Conservation (phyloP, 2,113 vertebrate genomes). For the Poeciliopsis retropinna region DNA sequence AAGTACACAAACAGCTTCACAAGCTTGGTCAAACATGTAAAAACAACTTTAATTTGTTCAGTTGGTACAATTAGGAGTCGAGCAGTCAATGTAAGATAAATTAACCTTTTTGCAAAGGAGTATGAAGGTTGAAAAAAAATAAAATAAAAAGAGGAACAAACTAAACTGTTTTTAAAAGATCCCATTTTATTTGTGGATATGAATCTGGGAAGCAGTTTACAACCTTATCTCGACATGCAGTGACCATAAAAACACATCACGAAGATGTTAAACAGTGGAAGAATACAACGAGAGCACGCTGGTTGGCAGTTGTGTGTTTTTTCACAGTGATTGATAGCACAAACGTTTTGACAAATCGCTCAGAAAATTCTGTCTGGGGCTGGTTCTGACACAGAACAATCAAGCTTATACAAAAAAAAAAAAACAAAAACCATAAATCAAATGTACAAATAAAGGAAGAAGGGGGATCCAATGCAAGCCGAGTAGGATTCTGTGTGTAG, state of each 20-base stretch:
- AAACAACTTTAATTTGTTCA: no score
- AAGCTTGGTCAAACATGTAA: no score
- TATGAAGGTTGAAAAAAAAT: not conserved
- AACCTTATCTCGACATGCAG: constrained; percentile 78
- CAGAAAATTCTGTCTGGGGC: constrained; percentile 39
- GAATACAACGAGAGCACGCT: constrained; percentile 36
- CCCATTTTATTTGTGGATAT: constrained; percentile 78
- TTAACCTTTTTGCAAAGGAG: no score
- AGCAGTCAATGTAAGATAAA: no score
- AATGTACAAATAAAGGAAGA: constrained; percentile 37
- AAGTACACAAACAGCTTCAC: no score
- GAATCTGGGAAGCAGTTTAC: constrained; percentile 74
- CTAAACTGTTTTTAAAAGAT: constrained; percentile 54
- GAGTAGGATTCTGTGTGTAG: not conserved
- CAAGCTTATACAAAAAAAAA: constrained; percentile 42
- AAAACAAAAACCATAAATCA: not conserved
- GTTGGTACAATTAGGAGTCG: no score
- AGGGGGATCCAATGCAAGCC: constrained; percentile 13
- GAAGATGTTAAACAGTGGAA: constrained; percentile 60
- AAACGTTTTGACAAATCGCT: constrained; percentile 22
- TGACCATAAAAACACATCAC: constrained; percentile 65
- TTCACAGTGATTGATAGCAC: constrained; percentile 73
- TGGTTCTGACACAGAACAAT: constrained; percentile 77
- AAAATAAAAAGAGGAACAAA: not conserved
- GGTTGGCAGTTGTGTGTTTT: constrained; percentile 38